phyloP scores from a whole-genome alignment of 2,888 invertebrate genomes.

The Calliphora vomitoria region DNA sequence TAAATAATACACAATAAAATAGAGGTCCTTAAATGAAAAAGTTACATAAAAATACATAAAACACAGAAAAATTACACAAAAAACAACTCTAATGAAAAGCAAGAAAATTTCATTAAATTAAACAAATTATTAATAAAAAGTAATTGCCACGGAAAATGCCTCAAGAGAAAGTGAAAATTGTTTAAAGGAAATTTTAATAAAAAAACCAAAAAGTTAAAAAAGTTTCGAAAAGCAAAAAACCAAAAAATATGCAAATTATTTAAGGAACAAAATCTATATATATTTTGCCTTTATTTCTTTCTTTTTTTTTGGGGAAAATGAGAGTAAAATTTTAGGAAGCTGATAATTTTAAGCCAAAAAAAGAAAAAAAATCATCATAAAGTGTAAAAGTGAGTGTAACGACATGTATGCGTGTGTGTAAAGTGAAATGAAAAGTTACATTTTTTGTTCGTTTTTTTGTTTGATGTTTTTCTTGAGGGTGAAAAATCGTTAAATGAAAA shows the following conservation, averaged over 20 bases:
- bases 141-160: conserved; percentile 22
- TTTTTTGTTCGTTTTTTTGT: conserved; percentile 59
- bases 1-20: conserved; percentile 74
- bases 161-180: conserved; percentile 29
- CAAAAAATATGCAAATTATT: conserved; percentile 8
- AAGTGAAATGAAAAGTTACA: conserved; percentile 72
- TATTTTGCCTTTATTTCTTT: conserved; percentile 1
- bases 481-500: conserved; percentile 74
- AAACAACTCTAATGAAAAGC: conserved; percentile 31
- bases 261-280: conserved; percentile 31
- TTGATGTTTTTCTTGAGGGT: conserved; percentile 66
- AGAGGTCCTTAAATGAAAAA: conserved; percentile 69
- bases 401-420: conserved; percentile 66
- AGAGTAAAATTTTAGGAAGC: conserved; percentile 65
- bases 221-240: not conserved
- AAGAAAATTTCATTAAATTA: not conserved
- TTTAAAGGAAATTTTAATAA: conserved; percentile 18
- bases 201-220: conserved; percentile 28
- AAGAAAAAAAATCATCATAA: conserved; percentile 13
- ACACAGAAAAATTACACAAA: conserved; percentile 43
- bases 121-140: conserved; percentile 6
- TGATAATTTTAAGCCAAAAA: conserved; percentile 51
- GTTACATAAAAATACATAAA: conserved; percentile 71
- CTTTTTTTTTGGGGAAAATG: conserved; percentile 42
- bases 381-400: conserved; percentile 64